Evolutionary conservation across 2,113 vertebrate species (phyloP), one percentile per base, ranked within the genome.

Genomic region (Camelus bactrianus): DNA sequence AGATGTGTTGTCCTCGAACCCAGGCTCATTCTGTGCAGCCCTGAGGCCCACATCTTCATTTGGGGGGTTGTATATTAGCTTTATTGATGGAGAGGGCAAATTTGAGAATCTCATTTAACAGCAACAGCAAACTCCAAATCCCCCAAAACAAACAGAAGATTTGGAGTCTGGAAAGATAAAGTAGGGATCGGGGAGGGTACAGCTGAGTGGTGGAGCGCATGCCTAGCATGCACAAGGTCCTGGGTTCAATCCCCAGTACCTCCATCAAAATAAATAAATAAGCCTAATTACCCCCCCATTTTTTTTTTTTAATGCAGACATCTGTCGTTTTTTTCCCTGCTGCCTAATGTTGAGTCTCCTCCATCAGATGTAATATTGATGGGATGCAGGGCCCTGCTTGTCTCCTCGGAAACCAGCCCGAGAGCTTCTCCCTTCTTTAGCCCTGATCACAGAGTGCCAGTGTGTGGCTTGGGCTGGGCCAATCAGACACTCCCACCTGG

Each of bases 101-200:
- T 77, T 94, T 94, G 46, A 15, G 92, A 91, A 67, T 79, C 81
- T 86, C 22, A 52, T 65, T 88, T 28, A 72, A 65, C 17, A 87
- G 28, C 2, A 86, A n/a, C 1, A 80, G 32, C 6, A 48, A 54
- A 26, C 19, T 10, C 8, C 8, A 65, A 64, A 54, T 13, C 19
- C 6, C 24, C 8, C 42, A 22, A 42, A 84, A 75, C 4, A 73
- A 60, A 80, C 75, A 42, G 75, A 65, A 86, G 42, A 28, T 54
- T 46, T 91, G n/a, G 26, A 42, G 4, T 84, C 72, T 73, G 62
- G 56, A 85, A 97, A 48, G n/a, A n/a, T 26, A 19, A 6, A 65
- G 38, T 42, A 42, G 38, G 38, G 38, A 42, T 42, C 1, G 38
- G 38, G 38, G 38, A 42, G 38, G 38, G 38, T 42, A 42, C 38